Conservation (phyloP, 2,113 vertebrate genomes). For the mouse (Mus musculus) region DNA sequence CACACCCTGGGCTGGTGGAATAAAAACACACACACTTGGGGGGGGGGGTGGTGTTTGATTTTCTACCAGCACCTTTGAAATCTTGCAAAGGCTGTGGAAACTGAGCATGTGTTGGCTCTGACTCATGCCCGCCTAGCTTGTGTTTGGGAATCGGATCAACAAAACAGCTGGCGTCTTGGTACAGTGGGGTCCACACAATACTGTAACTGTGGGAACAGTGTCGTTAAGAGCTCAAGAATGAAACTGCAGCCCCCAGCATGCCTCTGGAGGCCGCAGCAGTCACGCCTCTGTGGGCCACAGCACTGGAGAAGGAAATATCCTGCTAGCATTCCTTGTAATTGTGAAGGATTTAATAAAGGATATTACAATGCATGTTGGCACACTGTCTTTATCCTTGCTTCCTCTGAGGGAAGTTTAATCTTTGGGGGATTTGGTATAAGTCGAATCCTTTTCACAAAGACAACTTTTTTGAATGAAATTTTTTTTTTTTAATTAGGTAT, state of each 20-base stretch:
- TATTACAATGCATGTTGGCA: background rate
- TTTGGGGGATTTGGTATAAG: background rate
- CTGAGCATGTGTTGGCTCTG: background rate
- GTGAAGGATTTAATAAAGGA: background rate
- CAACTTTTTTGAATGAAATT: slow-evolving; percentile 13
- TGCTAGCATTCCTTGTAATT: background rate
- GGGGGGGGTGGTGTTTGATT: background rate
- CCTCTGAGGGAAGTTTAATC: background rate
- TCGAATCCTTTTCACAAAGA: background rate
- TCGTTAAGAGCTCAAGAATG: background rate
- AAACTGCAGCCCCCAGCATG: background rate
- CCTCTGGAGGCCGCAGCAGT: background rate
- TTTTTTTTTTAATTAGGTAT: too few relatives aligned
- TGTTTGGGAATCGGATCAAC: background rate
- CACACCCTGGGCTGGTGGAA: background rate
- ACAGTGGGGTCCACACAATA: background rate
- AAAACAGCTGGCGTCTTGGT: slow-evolving; percentile 39
- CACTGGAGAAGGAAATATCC: background rate
- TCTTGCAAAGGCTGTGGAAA: slow-evolving; percentile 53
- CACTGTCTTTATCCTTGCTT: background rate
- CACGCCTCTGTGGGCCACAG: background rate
- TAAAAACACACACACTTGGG: background rate
- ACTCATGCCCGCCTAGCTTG: background rate
- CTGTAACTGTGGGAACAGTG: background rate
- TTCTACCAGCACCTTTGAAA: slow-evolving; percentile 34